phyloP scores from a whole-genome alignment of 2,888 invertebrate genomes.

The Drosophila paracracens region DNA sequence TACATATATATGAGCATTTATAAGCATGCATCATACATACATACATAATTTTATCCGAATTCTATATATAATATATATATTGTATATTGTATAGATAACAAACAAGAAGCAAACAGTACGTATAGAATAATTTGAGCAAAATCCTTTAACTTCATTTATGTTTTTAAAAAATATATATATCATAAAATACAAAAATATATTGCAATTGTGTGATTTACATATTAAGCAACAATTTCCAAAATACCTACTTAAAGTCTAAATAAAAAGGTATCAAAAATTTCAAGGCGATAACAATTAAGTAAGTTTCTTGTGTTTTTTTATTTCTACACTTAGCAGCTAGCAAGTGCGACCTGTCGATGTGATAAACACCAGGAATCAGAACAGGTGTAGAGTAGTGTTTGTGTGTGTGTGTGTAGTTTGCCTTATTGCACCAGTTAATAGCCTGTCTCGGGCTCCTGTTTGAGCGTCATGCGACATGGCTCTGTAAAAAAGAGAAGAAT shows the following conservation, averaged over 20 bases:
- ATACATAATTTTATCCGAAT: constrained; percentile 9
- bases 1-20: constrained; percentile 34
- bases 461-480: constrained; percentile 83
- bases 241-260: constrained; percentile 73
- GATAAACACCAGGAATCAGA: constrained; percentile 14
- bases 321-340: constrained; percentile 60
- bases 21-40: not conserved
- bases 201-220: constrained; percentile 69
- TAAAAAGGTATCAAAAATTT: constrained; percentile 70
- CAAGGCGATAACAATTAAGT: constrained; percentile 76
- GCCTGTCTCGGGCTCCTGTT: constrained; percentile 85
- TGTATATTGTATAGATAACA: constrained; percentile 54
- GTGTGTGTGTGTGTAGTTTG: constrained; percentile 3
- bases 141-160: constrained; percentile 55
- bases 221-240: constrained; percentile 79
- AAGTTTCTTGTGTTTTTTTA: constrained; percentile 46
- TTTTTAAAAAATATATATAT: constrained; percentile 13
- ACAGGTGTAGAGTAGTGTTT: constrained; percentile 7
- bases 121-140: constrained; percentile 59
- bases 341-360: constrained; percentile 56
- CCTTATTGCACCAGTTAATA: constrained; percentile 76
- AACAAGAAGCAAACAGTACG: constrained; percentile 49
- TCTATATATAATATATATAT: constrained; percentile 25
- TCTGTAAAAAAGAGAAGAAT: constrained; percentile 55
- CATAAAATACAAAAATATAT: constrained; percentile 53